These are phyloP conservation scores for Halocynthia roretzi DNA, from an alignment of 23 tunicate genomes.

Conservation along the genomic window DNA sequence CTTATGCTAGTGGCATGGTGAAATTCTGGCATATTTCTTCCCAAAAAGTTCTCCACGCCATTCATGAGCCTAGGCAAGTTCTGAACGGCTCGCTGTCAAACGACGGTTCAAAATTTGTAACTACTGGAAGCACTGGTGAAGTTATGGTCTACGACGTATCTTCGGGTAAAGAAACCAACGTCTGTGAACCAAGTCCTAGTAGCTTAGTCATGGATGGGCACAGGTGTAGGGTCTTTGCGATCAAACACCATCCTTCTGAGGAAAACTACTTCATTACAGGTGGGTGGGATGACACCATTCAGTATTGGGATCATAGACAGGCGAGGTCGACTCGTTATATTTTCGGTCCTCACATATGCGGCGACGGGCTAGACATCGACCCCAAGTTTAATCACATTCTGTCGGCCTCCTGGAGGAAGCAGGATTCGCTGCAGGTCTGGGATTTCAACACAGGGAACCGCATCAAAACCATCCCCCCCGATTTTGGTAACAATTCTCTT, in stretches of 20 bases:
- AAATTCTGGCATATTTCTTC: conserved; percentile 82
- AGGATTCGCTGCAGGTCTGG: conserved; percentile 91
- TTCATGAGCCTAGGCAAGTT: conserved; percentile 65
- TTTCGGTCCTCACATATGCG: conserved; percentile 96
- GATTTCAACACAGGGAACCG: conserved; percentile 48
- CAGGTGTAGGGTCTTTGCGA: conserved; percentile 64
- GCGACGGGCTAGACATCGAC: conserved; percentile 88
- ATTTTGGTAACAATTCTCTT: conserved; percentile 43
- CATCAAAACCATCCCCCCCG: conserved; percentile 68
- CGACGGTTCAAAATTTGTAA: conserved; percentile 21
- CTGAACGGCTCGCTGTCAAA: conserved; percentile 48
- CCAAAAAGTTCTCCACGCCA: conserved; percentile 35
- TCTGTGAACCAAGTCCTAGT: conserved; percentile 68
- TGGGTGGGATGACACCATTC: conserved; percentile 98
- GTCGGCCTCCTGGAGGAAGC: conserved; percentile 85
- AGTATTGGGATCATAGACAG: conserved; percentile 83
- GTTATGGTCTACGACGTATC: conserved; percentile 58
- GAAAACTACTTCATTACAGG: conserved; percentile 67
- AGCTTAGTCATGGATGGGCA: conserved; percentile 90
- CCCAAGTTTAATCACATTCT: conserved; percentile 69
- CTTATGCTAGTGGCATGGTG: conserved; percentile 73
- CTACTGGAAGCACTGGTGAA: conserved; percentile 62
- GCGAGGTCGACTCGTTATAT: conserved; percentile 38
- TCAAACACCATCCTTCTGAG: conserved; percentile 64
- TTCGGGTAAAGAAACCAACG: conserved; percentile 35